Base-by-base conservation (phyloP, 2,888 invertebrate species). In the Helicoverpa assulta region DNA sequence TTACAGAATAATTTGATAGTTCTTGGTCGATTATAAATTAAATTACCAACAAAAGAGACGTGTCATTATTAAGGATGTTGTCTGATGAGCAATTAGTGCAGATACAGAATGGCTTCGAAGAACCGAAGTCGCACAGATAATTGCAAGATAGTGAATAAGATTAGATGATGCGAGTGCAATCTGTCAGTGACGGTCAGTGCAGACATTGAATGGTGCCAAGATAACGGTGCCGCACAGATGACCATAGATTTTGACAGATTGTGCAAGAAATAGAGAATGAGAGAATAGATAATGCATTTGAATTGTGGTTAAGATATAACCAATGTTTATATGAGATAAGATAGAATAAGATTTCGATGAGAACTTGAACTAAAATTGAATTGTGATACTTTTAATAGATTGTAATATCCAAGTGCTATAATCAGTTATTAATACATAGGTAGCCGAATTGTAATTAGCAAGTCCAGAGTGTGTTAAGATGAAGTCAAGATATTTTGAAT, bases 201-300 rank as follows among this genome's bases (percentile, higher is more conserved):
- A 52, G 51, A 52, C 7, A 19, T 52, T 52, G 51, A 52, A 52
- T 52, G 51, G 51, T 52, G 18, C 51, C 51, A 52, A 18, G 51
- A 52, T 18, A 52, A 52, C 51, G 51, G 51, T 52, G 19, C 19
- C 51, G 51, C 51, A 52, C 51, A 52, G 51, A 52, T 52, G 51
- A 52, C 51, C 51, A 7, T 10, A 52, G 51, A 52, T 52, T 10
- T 12, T 52, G 18, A 18, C 51, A 18, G 18, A 52, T 52, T 19
- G 51, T 52, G 19, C 19, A 52, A 52, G n/a, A 51, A 51, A 10
- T 12, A 43, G 16, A 43, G 14, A 43, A 43, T 16, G 43, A 43
- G 43, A 43, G 4, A 26, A 26, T 26, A 14, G 43, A 43, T 43
- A 5, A 16, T 43, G 43, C 4, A 26, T 26, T 26, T 26, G 26